Percentiles rank a stretch among this genome's conserved stretches.
These are phyloP conservation scores for Monopterus albus DNA, from an alignment of 2,113 vertebrate genomes.

Conservation along the genomic window DNA sequence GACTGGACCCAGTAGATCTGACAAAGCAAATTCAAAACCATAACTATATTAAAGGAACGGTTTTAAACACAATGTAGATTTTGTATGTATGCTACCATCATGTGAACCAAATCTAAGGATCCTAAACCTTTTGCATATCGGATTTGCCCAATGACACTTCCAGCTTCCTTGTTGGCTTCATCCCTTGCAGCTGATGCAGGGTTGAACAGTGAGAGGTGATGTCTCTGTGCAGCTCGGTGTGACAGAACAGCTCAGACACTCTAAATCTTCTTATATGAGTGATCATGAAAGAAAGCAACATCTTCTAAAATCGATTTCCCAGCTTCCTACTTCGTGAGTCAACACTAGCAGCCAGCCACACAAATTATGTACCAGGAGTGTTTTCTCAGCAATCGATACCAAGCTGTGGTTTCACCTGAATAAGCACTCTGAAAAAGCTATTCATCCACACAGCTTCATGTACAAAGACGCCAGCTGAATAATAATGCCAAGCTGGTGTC, in stretches of 20 bases:
- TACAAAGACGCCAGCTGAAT: constrained; percentile 11
- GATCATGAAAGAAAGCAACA: constrained; percentile 25
- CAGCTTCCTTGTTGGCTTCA: not conserved
- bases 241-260: constrained; percentile 17
- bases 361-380: constrained; percentile 13
- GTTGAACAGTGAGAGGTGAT: not conserved
- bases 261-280: constrained; percentile 33
- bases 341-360: constrained; percentile 32
- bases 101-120: too few relatives aligned
- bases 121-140: too few relatives aligned
- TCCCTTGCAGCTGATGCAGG: not conserved
- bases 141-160: too few relatives aligned
- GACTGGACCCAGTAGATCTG: too few relatives aligned
- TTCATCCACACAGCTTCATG: constrained; percentile 28
- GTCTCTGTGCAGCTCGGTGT: constrained; percentile 13
- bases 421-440: constrained; percentile 31
- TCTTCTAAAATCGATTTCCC: constrained; percentile 35
- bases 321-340: constrained; percentile 40
- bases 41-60: too few relatives aligned
- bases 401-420: constrained; percentile 43
- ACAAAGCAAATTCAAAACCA: too few relatives aligned
- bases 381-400: constrained; percentile 33
- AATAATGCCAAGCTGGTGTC: not conserved
- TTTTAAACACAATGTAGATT: too few relatives aligned
- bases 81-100: too few relatives aligned